Base-by-base conservation (phyloP, 1,140 invertebrate genomes). In the Diachasma alloeum region DNA sequence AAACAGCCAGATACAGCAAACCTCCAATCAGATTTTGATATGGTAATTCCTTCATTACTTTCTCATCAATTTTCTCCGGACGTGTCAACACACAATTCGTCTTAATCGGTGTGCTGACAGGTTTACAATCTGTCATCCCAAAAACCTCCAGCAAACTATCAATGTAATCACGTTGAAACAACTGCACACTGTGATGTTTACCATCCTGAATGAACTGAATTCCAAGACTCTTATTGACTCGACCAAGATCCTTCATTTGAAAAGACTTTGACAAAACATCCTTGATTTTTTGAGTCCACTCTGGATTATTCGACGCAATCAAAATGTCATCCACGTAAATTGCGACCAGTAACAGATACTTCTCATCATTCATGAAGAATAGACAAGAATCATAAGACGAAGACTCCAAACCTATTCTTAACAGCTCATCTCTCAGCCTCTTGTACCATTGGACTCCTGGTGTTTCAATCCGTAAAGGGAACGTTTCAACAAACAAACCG, bases 381-480 rank as follows among this genome's bases (percentile, higher is more conserved):
- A 72, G 8, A 56, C 81, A 82, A 37, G 67, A 69, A 46, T 82
- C 77, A 48, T n/a, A n/a, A n/a, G n/a, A n/a, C n/a, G n/a, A n/a
- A n/a, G n/a, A n/a, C n/a, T n/a, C n/a, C n/a, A n/a, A n/a, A n/a
- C n/a, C n/a, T n/a, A n/a, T n/a, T n/a, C n/a, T n/a, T 53, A 22
- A n/a, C 17, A 59, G 59, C 72, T 77, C 36, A 76, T 39, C 36
- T 44, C 76, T 37, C 74, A 77, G 17, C 67, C 42, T 76, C 13
- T 80, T 36, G 42, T 85, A 83, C 83, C 85, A 84, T 42, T 78
- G 78, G 46, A 80, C 26, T 24, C 80, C 78, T 1, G 80, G 81
- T 86, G 84, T 63, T 84, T 83, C 15, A 85, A 73, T 6, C 83
- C 85, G 78, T 86, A 86, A 24, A 85, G 42, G 37, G 86, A 84